These are phyloP conservation scores for Chelonus formosanus DNA, from an alignment of 2,888 invertebrate genomes.

Conservation along the genomic window DNA sequence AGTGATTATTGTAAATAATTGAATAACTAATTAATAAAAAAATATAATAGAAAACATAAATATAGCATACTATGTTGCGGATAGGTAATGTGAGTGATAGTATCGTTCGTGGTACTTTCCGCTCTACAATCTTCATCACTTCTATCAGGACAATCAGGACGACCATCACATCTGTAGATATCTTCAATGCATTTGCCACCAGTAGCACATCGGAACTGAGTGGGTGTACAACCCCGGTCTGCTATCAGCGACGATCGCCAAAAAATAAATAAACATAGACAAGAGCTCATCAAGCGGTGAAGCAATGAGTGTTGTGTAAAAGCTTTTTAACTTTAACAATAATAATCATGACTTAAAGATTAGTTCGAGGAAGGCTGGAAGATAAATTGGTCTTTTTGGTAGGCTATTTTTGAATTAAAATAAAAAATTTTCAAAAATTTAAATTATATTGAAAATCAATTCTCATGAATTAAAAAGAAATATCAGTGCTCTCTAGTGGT, in stretches of 20 bases:
- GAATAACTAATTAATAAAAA: not conserved
- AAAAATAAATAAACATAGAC: conserved; percentile 15
- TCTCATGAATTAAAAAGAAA: too few species aligned
- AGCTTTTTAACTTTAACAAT: not conserved
- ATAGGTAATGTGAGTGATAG: conserved; percentile 51
- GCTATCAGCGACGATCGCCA: conserved; percentile 43
- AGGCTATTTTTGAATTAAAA: too few species aligned
- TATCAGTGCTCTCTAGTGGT: too few species aligned
- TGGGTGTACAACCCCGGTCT: conserved; percentile 65
- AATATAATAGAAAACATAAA: conserved; percentile 21
- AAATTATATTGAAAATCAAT: too few species aligned
- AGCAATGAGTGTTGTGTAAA: not conserved
- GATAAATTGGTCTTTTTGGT: too few species aligned
- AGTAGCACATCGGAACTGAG: conserved; percentile 69
- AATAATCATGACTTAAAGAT: too few species aligned
- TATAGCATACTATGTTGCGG: conserved; percentile 58
- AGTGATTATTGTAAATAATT: not conserved
- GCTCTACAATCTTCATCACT: conserved; percentile 67
- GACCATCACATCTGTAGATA: conserved; percentile 68
- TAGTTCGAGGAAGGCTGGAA: too few species aligned
- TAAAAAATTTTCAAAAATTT: too few species aligned
- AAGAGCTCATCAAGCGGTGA: conserved; percentile 4
- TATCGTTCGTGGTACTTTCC: conserved; percentile 50
- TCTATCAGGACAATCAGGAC: conserved; percentile 68
- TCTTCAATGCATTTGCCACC: conserved; percentile 67